phyloP scores from a whole-genome alignment of 1,140 invertebrate species.

The Lucilia cuprina region DNA sequence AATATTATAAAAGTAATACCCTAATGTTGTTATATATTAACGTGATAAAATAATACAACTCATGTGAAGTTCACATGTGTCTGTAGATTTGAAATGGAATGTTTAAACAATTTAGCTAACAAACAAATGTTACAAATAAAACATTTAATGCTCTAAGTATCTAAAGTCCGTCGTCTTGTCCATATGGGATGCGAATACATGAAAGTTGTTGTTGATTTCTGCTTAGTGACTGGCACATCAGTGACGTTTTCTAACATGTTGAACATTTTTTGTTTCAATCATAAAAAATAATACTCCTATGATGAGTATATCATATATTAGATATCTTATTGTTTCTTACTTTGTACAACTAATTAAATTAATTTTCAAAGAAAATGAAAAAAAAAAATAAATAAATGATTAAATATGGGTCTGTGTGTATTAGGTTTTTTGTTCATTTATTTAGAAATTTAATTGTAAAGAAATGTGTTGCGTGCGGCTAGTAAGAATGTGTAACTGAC shows the following conservation, averaged over 20 bases:
- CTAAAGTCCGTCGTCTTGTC: background rate
- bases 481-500: conserved; percentile 21
- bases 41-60: background rate
- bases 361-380: background rate
- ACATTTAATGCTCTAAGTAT: background rate
- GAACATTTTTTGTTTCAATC: background rate
- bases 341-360: conserved; percentile 30
- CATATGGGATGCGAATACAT: background rate
- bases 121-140: background rate
- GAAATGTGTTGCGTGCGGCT: background rate
- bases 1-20: too few relatives aligned
- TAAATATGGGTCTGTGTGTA: background rate
- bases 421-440: background rate
- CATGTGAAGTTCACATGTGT: background rate
- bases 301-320: background rate
- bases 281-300: background rate
- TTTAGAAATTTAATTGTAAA: conserved; percentile 19
- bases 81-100: background rate
- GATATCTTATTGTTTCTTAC: background rate
- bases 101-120: background rate
- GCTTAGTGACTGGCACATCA: background rate
- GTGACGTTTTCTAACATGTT: background rate
- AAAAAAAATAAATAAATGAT: background rate
- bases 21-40: background rate
- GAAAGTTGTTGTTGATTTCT: background rate